phyloP scores from a whole-genome alignment of 2,888 invertebrate genomes.

The Erebia ligea region DNA sequence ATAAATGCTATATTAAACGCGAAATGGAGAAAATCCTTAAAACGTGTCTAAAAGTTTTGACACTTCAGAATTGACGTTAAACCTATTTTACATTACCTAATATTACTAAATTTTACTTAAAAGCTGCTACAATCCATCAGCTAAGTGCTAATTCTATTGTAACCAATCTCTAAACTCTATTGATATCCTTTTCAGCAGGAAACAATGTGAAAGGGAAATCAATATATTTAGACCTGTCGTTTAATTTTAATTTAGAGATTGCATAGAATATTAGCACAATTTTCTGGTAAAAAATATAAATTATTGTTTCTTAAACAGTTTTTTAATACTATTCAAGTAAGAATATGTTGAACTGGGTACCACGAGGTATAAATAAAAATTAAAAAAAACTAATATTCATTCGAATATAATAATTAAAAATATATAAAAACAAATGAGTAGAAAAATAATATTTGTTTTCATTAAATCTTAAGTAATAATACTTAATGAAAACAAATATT shows the following conservation, averaged over 20 bases:
- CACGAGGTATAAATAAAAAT: neutral
- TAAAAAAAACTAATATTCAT: neutral
- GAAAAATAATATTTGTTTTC: too few species aligned
- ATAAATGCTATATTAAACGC: slow-evolving; percentile 38
- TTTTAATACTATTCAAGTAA: slow-evolving; percentile 10
- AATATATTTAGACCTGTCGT: too few species aligned
- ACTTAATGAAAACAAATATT: too few species aligned
- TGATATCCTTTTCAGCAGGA: too few species aligned
- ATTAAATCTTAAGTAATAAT: too few species aligned
- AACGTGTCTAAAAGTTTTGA: slow-evolving; percentile 68
- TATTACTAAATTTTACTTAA: neutral
- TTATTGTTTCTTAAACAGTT: slow-evolving; percentile 11
- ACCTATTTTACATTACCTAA: neutral
- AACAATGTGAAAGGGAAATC: too few species aligned
- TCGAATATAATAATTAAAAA: neutral
- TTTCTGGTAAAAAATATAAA: slow-evolving; percentile 14
- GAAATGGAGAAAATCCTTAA: slow-evolving; percentile 44
- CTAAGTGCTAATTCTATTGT: neutral
- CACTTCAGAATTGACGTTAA: slow-evolving; percentile 53
- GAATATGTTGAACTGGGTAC: neutral
- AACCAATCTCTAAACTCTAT: too few species aligned
- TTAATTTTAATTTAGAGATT: too few species aligned
- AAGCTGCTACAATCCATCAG: slow-evolving; percentile 2
- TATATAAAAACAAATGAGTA: too few species aligned
- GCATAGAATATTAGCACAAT: neutral